These are phyloP conservation scores for Pangasius mekongensis DNA, from an alignment of 2,797 vertebrate genomes.

Conservation along the genomic window DNA sequence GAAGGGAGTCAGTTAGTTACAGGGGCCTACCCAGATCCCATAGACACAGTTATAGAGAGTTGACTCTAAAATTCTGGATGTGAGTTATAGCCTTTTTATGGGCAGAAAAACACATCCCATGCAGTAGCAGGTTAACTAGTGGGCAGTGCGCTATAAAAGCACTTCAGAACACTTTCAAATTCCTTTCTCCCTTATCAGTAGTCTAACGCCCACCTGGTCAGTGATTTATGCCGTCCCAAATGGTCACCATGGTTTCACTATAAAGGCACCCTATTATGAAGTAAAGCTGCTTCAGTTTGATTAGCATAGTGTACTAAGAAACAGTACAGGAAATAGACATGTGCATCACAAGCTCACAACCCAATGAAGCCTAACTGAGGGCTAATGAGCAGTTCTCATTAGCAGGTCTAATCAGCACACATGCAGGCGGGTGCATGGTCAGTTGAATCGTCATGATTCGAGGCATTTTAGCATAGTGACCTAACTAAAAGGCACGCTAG, in stretches of 20 bases:
- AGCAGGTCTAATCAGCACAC: neutral
- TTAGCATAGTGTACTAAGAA: neutral
- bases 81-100: neutral
- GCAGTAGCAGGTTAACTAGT: neutral
- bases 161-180: neutral
- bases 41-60: neutral
- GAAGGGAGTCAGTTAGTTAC: neutral
- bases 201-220: neutral
- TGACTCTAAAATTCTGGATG: neutral
- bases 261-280: neutral
- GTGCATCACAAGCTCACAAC: neutral
- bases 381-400: neutral
- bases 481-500: neutral
- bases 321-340: neutral
- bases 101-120: neutral
- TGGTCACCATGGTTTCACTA: slow-evolving; percentile 6
- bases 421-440: neutral
- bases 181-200: neutral
- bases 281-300: neutral
- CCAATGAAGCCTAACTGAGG: neutral
- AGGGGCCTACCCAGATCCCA: neutral
- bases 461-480: neutral
- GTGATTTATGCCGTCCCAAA: neutral
- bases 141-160: neutral
- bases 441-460: neutral